Percentiles rank a stretch among this genome's conserved stretches.
These are phyloP conservation scores for Sorex maritimensis DNA, from an alignment of 2,797 vertebrate species.

Conservation along the genomic window DNA sequence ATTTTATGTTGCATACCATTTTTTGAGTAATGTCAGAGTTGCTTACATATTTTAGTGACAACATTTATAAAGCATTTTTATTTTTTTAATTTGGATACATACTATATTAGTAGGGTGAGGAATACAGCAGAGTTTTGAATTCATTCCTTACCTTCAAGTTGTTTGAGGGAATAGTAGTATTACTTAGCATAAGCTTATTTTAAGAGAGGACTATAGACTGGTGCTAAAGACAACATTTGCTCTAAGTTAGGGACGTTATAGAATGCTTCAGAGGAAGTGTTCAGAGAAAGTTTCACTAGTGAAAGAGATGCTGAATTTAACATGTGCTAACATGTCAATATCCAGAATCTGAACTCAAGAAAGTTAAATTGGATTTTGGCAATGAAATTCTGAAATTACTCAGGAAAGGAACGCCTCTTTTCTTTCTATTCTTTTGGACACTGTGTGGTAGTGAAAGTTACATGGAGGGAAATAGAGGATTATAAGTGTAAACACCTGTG, in stretches of 20 bases:
- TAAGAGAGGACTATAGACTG: neutral
- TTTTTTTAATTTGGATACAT: slow-evolving; percentile 33
- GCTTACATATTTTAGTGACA: slow-evolving; percentile 54
- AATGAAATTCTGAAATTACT: slow-evolving; percentile 50
- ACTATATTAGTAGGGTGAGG: neutral
- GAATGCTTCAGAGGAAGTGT: neutral
- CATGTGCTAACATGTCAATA: neutral
- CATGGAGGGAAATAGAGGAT: slow-evolving; percentile 25
- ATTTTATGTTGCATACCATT: slow-evolving; percentile 76
- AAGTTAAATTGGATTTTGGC: neutral
- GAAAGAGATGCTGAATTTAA: neutral
- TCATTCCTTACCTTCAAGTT: slow-evolving; percentile 26
- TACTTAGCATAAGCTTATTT: neutral
- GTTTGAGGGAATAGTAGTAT: neutral
- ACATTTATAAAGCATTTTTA: slow-evolving; percentile 22
- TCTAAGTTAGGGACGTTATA: neutral
- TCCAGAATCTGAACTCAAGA: neutral
- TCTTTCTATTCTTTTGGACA: neutral
- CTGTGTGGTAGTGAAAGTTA: neutral
- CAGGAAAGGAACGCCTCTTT: slow-evolving; percentile 16
- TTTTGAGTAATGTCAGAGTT: slow-evolving; percentile 73
- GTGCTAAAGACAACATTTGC: neutral
- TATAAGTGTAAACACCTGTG: neutral
- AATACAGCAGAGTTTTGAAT: neutral
- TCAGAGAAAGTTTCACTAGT: neutral